Percentiles rank a stretch among this genome's conserved stretches.
Evolutionary conservation across 1,140 invertebrate genomes (phyloP).

Genomic region (Macrotrachela quadricornifera): DNA sequence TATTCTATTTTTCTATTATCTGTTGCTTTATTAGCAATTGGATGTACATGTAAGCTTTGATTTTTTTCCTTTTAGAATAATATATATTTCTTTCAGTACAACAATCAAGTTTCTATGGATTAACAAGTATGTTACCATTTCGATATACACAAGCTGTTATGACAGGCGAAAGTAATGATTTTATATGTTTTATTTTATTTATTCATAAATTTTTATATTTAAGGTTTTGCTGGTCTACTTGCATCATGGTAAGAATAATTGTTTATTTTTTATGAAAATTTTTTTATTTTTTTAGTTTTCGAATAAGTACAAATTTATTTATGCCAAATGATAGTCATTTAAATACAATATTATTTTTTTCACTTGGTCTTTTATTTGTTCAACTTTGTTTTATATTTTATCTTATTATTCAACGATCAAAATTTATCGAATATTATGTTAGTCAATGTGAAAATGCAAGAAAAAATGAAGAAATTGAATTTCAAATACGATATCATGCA

Average conservation of each 20-base stretch:
- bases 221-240: conserved; percentile 60
- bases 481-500: too few species aligned
- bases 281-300: conserved; percentile 32
- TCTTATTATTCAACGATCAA: conserved; percentile 47
- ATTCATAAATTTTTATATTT: conserved; percentile 10
- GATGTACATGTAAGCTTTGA: conserved; percentile 56
- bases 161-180: conserved; percentile 81
- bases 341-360: conserved; percentile 65
- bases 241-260: conserved; percentile 42
- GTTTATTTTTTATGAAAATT: too few species aligned
- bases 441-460: conserved; percentile 35
- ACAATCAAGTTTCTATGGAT: conserved; percentile 78
- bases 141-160: conserved; percentile 74
- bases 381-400: conserved; percentile 51
- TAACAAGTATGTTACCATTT: conserved; percentile 66
- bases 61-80: background rate
- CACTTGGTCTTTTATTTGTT: conserved; percentile 49
- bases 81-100: conserved; percentile 40
- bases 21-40: conserved; percentile 59
- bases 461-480: conserved; percentile 8
- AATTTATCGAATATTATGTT: conserved; percentile 61
- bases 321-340: conserved; percentile 42
- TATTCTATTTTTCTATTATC: conserved; percentile 61
- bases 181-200: too few species aligned
- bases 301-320: conserved; percentile 56